phyloP scores from a whole-genome alignment of 2,888 invertebrate species.

The Drosophila peninsularis region DNA sequence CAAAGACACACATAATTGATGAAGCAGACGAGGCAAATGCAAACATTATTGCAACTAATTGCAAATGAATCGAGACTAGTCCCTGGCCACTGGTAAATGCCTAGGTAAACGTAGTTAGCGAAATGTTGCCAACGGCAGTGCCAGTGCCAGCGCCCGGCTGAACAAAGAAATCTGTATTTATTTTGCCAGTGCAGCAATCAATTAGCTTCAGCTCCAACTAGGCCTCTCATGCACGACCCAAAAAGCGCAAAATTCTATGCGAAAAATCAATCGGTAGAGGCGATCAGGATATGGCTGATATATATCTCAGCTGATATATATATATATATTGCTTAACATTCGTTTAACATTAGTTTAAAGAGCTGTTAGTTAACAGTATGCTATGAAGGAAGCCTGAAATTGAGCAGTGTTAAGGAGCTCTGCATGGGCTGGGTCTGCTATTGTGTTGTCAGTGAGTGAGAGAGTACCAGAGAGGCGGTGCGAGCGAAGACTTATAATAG shows the following conservation, averaged over 20 bases:
- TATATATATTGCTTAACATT: too few relatives aligned
- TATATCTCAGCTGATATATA: too few relatives aligned
- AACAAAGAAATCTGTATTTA: slow-evolving; percentile 8
- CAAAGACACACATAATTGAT: slow-evolving; percentile 44
- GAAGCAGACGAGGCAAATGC: slow-evolving; percentile 49
- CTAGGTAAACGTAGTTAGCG: slow-evolving; percentile 1
- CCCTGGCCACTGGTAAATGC: background rate
- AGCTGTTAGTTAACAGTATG: too few relatives aligned
- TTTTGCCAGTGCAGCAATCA: slow-evolving; percentile 5
- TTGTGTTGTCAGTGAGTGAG: too few relatives aligned
- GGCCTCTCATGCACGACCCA: background rate
- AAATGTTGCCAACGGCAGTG: slow-evolving; percentile 1
- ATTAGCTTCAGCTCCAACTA: background rate
- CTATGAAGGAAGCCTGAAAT: too few relatives aligned
- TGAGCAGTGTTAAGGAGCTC: too few relatives aligned
- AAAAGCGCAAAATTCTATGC: background rate
- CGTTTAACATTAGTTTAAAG: too few relatives aligned
- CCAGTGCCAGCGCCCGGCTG: background rate
- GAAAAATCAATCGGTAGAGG: background rate
- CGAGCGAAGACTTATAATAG: too few relatives aligned
- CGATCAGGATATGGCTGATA: background rate
- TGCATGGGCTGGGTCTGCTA: too few relatives aligned
- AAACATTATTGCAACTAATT: slow-evolving; percentile 61
- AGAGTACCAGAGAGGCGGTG: too few relatives aligned
- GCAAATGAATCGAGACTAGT: slow-evolving; percentile 23